These are phyloP conservation scores for Antedon mediterranea DNA, from an alignment of 53 echinoderm and acorn worm genomes.

Conservation along the genomic window DNA sequence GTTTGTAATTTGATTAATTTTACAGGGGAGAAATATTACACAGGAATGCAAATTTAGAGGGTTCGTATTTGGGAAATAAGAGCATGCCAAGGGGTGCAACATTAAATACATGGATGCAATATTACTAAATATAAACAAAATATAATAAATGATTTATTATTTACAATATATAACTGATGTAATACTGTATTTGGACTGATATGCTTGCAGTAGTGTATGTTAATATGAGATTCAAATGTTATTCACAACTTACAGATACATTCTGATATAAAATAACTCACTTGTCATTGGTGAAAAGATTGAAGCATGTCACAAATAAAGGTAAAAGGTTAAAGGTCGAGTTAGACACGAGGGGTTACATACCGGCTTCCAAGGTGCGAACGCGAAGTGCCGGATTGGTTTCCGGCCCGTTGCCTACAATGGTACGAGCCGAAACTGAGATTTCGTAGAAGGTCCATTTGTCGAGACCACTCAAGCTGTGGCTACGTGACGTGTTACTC, in stretches of 20 bases:
- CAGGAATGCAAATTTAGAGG: neutral
- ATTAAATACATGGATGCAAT: neutral
- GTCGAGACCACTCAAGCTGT: conserved; percentile 34
- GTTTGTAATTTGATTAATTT: neutral
- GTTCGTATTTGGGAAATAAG: neutral
- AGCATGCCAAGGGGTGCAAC: neutral
- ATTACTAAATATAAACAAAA: too few relatives aligned
- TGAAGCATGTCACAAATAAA: conserved; percentile 1
- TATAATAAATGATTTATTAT: neutral
- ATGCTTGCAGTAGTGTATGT: neutral
- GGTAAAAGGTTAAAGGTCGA: neutral
- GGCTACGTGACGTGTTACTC: conserved; percentile 19
- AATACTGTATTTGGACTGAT: neutral
- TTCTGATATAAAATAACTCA: neutral
- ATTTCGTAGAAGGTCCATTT: conserved; percentile 93
- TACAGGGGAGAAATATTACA: neutral
- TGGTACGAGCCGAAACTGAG: conserved; percentile 62
- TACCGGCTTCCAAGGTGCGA: conserved; percentile 93
- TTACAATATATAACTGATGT: neutral
- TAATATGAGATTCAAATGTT: neutral
- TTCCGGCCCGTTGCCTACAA: conserved; percentile 82
- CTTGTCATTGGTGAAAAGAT: neutral
- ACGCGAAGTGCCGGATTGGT: conserved; percentile 30
- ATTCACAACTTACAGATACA: neutral
- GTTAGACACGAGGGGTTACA: conserved; percentile 19